Conservation (phyloP, 2,113 vertebrate species). For the Cichladusa arquata region DNA sequence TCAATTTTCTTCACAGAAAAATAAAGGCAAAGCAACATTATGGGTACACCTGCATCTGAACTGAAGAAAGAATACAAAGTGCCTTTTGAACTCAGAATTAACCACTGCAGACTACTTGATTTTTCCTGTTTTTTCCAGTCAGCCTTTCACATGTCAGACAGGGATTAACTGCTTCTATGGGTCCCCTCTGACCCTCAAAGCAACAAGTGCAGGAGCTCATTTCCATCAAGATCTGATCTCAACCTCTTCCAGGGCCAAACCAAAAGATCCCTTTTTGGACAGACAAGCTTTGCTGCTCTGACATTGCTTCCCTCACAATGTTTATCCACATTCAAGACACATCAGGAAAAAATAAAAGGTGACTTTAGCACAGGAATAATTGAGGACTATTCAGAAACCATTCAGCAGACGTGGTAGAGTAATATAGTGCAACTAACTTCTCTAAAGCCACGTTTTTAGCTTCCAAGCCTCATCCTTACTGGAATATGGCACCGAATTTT, state of each 20-base stretch:
- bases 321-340: background rate
- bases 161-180: background rate
- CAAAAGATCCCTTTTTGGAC: background rate
- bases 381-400: background rate
- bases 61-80: background rate
- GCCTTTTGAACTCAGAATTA: background rate
- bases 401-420: background rate
- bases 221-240: background rate
- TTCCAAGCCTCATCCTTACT: background rate
- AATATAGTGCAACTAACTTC: background rate
- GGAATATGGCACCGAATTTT: conserved; percentile 33
- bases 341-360: background rate
- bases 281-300: background rate
- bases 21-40: background rate
- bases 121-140: background rate
- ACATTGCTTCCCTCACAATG: background rate
- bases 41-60: background rate
- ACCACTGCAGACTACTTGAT: background rate
- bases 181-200: background rate
- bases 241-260: background rate
- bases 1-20: background rate
- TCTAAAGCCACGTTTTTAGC: background rate
- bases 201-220: background rate
- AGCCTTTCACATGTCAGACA: background rate
- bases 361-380: background rate